These are phyloP conservation scores for Diaphora mendica DNA, from an alignment of 2,888 invertebrate genomes.

Conservation along the genomic window DNA sequence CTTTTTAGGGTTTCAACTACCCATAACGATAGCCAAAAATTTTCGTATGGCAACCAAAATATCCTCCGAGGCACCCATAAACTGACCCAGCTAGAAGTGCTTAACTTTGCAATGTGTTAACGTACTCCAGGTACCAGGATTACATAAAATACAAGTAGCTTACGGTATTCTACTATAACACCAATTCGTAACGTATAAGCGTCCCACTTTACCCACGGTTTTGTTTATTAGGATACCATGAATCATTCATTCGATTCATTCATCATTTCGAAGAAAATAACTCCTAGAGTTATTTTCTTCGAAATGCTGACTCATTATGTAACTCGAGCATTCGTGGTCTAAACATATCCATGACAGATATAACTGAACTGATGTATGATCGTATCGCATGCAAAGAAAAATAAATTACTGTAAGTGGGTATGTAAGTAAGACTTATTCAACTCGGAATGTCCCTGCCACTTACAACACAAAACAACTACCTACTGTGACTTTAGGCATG, in stretches of 20 bases:
- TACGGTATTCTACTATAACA: not conserved
- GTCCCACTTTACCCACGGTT: constrained; percentile 5
- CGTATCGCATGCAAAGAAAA: constrained; percentile 16
- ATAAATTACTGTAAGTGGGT: constrained; percentile 3
- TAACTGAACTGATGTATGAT: constrained; percentile 14
- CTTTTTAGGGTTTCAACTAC: too few species aligned
- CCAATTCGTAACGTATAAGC: not conserved
- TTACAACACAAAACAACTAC: too few species aligned
- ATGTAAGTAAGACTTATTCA: not conserved
- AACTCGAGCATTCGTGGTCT: constrained; percentile 17
- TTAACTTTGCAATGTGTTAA: too few species aligned
- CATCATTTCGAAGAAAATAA: too few species aligned
- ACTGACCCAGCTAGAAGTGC: too few species aligned
- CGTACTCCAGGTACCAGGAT: constrained; percentile 9
- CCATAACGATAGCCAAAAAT: too few species aligned
- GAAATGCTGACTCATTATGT: constrained; percentile 20
- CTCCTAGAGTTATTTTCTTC: constrained; percentile 6
- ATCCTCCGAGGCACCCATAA: too few species aligned
- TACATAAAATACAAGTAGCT: constrained; percentile 3
- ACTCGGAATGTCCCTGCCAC: not conserved
- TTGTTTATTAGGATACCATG: constrained; percentile 24
- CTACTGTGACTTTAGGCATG: not conserved
- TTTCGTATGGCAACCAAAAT: too few species aligned
- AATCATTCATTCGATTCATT: too few species aligned
- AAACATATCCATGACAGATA: constrained; percentile 9